phyloP scores from a whole-genome alignment of 2,888 invertebrate species.

The Zele albiditarsus region DNA sequence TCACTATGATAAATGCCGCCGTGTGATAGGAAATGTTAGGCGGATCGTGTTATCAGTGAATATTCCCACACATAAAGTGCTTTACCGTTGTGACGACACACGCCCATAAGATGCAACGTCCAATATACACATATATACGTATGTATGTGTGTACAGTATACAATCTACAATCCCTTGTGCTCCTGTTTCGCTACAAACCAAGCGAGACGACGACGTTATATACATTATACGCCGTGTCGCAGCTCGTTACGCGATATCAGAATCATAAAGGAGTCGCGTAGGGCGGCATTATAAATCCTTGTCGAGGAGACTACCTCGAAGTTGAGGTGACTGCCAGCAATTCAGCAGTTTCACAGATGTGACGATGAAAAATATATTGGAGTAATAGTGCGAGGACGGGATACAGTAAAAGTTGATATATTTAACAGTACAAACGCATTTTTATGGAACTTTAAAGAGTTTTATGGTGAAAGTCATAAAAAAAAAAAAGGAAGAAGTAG shows the following conservation, averaged over 20 bases:
- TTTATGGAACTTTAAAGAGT: neutral
- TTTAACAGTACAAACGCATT: neutral
- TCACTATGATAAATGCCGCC: neutral
- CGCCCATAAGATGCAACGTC: neutral
- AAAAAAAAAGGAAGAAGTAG: neutral
- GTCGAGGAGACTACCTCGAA: slow-evolving; percentile 1
- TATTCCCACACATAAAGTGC: slow-evolving; percentile 38
- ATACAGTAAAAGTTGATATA: neutral
- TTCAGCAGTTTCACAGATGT: slow-evolving; percentile 13
- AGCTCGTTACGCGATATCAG: slow-evolving; percentile 37
- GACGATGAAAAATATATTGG: slow-evolving; percentile 6
- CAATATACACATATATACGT: neutral
- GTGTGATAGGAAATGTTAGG: slow-evolving; percentile 39
- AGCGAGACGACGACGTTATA: slow-evolving; percentile 7
- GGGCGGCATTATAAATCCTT: slow-evolving; percentile 15
- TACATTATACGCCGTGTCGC: slow-evolving; percentile 8
- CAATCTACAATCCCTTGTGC: slow-evolving; percentile 13
- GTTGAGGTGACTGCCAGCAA: slow-evolving; percentile 7
- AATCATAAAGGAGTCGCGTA: slow-evolving; percentile 21
- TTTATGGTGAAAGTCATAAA: slow-evolving; percentile 24
- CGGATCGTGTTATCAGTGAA: slow-evolving; percentile 38
- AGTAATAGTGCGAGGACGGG: neutral
- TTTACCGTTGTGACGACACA: slow-evolving; percentile 19
- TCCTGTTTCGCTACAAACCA: slow-evolving; percentile 32
- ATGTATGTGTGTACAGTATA: neutral